These are phyloP conservation scores for Alces alces DNA, from an alignment of 2,113 vertebrate genomes.

Conservation along the genomic window DNA sequence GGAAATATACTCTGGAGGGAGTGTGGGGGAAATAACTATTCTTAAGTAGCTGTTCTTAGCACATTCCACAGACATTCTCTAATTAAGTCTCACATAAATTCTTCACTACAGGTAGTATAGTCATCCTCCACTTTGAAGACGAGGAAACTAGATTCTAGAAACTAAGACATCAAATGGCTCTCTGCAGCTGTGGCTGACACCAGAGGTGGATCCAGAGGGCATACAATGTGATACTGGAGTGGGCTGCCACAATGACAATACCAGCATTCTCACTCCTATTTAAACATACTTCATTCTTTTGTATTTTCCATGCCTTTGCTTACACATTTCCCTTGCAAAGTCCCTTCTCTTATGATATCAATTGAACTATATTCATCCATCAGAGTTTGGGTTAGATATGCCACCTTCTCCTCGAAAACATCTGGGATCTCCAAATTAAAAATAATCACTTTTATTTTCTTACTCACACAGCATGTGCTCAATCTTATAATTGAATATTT, in stretches of 20 bases:
- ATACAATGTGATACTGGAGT: background rate
- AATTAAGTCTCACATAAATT: background rate
- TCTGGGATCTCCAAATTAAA: constrained; percentile 5
- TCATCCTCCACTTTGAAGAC: background rate
- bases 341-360: background rate
- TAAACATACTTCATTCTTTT: background rate
- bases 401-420: background rate
- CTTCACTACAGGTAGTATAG: background rate
- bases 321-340: background rate
- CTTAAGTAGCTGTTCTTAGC: background rate
- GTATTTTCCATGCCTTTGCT: background rate
- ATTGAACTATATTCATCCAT: constrained; percentile 4
- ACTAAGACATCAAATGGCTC: background rate
- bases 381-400: constrained; percentile 16
- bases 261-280: background rate
- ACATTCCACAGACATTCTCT: background rate
- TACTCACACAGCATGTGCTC: background rate
- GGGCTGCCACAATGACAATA: background rate
- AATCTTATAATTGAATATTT: background rate
- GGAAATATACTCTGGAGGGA: background rate
- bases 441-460: background rate
- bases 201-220: background rate
- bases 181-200: background rate
- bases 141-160: background rate
- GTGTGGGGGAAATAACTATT: background rate